Evolutionary conservation across 2,113 vertebrate genomes (phyloP).

Genomic region (Orientallactaga bullata): DNA sequence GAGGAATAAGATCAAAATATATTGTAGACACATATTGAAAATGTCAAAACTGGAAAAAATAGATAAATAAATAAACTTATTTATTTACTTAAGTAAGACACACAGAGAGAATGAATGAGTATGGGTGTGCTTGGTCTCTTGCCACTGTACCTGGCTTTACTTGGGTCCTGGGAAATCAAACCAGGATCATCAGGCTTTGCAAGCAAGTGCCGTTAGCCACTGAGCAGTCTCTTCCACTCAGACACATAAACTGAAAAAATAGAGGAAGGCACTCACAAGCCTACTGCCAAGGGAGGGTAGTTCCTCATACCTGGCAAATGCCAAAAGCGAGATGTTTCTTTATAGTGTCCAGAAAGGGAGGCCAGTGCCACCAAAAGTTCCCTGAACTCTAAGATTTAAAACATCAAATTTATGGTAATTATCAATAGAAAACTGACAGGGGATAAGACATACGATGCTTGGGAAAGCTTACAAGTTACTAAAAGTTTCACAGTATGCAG

Average conservation of each 20-base stretch:
- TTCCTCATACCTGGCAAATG: background rate
- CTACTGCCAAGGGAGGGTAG: background rate
- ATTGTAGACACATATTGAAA: too few relatives aligned
- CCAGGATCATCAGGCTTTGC: too few relatives aligned
- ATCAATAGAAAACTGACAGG: background rate
- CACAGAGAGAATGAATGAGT: too few relatives aligned
- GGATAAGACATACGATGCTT: background rate
- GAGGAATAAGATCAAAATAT: too few relatives aligned
- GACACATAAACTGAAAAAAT: background rate
- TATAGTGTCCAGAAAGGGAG: background rate
- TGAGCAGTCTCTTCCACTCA: too few relatives aligned
- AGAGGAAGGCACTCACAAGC: background rate
- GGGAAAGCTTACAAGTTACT: background rate
- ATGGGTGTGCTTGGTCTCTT: too few relatives aligned
- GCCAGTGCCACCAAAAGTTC: background rate
- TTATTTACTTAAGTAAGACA: too few relatives aligned
- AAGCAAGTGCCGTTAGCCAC: too few relatives aligned
- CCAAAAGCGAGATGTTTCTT: background rate
- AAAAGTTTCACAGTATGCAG: background rate
- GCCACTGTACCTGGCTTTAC: too few relatives aligned
- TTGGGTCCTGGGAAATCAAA: too few relatives aligned
- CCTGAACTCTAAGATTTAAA: background rate
- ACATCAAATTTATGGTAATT: background rate
- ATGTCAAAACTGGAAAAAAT: too few relatives aligned
- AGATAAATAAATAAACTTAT: too few relatives aligned